These are phyloP conservation scores for Cathartes aura DNA, from an alignment of 2,113 vertebrate genomes.

Conservation along the genomic window DNA sequence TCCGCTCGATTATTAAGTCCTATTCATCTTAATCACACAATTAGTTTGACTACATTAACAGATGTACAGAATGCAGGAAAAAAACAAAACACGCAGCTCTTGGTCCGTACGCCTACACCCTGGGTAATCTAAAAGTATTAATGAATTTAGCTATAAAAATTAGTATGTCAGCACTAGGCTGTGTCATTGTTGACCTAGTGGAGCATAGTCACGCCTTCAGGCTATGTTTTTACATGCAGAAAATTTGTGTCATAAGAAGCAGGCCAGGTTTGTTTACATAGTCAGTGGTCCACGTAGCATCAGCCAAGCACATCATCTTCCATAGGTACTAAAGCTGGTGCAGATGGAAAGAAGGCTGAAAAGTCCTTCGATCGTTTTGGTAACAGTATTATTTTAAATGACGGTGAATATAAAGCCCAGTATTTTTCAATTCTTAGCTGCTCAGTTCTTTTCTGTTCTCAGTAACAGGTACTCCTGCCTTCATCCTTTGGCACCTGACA, in stretches of 20 bases:
- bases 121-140: neutral
- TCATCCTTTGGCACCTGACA: neutral
- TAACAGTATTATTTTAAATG: accelerated
- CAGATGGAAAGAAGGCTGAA: neutral
- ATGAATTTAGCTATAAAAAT: neutral
- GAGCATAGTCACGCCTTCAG: neutral
- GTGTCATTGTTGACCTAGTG: neutral
- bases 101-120: neutral
- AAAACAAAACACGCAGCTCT: neutral
- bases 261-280: neutral
- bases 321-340: accelerated
- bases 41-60: neutral
- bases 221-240: neutral
- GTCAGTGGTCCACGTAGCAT: accelerated
- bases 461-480: neutral
- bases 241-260: neutral
- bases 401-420: neutral
- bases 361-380: accelerated
- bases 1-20: neutral
- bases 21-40: neutral
- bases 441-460: neutral
- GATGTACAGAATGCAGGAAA: neutral
- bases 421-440: neutral
- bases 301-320: neutral
- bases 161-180: neutral